Evolutionary conservation across 53 echinoderm and acorn worm genomes (phyloP).

Genomic region (Arbacia lixula): DNA sequence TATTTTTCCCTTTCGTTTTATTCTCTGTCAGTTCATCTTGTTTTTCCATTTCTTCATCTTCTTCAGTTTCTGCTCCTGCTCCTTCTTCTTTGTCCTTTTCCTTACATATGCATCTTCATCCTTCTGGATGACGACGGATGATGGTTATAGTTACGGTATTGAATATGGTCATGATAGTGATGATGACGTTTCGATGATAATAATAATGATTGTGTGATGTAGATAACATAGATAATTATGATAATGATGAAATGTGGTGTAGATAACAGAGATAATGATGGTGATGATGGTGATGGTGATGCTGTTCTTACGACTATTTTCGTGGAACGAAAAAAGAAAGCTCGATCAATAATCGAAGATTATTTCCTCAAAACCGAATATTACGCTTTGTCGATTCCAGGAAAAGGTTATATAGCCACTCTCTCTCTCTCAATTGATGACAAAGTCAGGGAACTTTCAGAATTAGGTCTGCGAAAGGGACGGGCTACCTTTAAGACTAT

Average conservation of each 20-base stretch:
- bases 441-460: too few relatives aligned
- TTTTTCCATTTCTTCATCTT: neutral
- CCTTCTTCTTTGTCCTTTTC: neutral
- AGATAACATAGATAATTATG: neutral
- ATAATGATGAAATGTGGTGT: neutral
- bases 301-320: neutral
- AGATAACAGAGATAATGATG: neutral
- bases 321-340: neutral
- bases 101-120: too few relatives aligned
- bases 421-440: too few relatives aligned
- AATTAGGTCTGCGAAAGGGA: too few relatives aligned
- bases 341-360: neutral
- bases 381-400: too few relatives aligned
- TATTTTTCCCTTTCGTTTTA: too few relatives aligned
- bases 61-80: neutral
- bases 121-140: too few relatives aligned
- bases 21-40: neutral
- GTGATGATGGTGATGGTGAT: neutral
- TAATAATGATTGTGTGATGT: neutral
- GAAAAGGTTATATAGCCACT: too few relatives aligned
- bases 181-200: neutral
- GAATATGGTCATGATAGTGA: neutral
- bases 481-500: too few relatives aligned
- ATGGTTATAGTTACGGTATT: too few relatives aligned
- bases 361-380: too few relatives aligned